phyloP scores from a whole-genome alignment of 1,140 invertebrate species.

The Drosophila eugracilis region DNA sequence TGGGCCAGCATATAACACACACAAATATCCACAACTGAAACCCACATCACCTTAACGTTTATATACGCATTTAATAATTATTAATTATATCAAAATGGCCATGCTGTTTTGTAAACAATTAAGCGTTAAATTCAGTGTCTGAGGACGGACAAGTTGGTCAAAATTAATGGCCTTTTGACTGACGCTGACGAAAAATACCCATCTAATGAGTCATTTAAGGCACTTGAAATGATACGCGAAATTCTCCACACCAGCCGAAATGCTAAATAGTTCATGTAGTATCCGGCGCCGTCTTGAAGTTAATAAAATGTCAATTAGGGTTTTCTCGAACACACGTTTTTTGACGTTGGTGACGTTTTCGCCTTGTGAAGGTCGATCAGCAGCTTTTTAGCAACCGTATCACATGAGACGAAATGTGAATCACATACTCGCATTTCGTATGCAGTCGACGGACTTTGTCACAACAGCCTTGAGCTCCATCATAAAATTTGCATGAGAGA shows the following conservation, averaged over 20 bases:
- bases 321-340: conserved; percentile 50
- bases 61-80: conserved; percentile 36
- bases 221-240: conserved; percentile 29
- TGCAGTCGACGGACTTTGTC: conserved; percentile 48
- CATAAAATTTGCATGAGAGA: conserved; percentile 56
- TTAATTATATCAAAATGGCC: conserved; percentile 49
- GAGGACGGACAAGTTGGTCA: conserved; percentile 15
- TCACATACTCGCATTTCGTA: conserved; percentile 67
- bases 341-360: conserved; percentile 71
- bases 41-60: conserved; percentile 30
- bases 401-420: conserved; percentile 57
- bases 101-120: conserved; percentile 41
- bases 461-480: conserved; percentile 61
- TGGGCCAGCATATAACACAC: conserved; percentile 42
- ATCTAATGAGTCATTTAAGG: conserved; percentile 48
- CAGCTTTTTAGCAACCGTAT: conserved; percentile 36
- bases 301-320: conserved; percentile 57
- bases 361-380: conserved; percentile 61
- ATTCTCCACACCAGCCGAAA: conserved; percentile 58
- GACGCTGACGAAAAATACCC: conserved; percentile 47
- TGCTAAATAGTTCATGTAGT: conserved; percentile 49
- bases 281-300: conserved; percentile 6
- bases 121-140: conserved; percentile 35
- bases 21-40: not conserved
- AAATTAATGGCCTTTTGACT: conserved; percentile 34